These are phyloP conservation scores for Platycheirus albimanus DNA, from an alignment of 2,888 invertebrate species.

Conservation along the genomic window DNA sequence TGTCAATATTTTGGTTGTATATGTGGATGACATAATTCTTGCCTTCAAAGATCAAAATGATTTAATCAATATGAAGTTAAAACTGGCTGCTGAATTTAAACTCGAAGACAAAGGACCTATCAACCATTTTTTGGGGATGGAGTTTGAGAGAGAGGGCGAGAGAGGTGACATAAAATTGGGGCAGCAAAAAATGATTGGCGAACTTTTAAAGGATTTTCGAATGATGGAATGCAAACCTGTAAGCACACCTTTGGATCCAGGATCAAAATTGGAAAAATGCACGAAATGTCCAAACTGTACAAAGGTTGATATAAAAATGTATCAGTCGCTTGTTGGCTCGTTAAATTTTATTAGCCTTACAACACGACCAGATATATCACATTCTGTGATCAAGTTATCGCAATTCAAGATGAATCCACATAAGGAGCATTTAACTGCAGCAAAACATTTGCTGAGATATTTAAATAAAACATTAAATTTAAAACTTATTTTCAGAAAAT, in stretches of 20 bases:
- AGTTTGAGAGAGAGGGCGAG: background rate
- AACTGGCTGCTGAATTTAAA: constrained; percentile 14
- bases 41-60: constrained; percentile 7
- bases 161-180: constrained; percentile 7
- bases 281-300: background rate
- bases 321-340: constrained; percentile 8
- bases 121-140: background rate
- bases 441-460: constrained; percentile 32
- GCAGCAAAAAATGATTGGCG: background rate
- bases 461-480: background rate
- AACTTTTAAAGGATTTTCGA: background rate
- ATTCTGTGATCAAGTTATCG: constrained; percentile 11
- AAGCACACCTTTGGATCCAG: background rate
- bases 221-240: background rate
- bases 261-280: background rate
- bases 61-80: constrained; percentile 5
- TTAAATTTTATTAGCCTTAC: constrained; percentile 6
- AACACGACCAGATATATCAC: constrained; percentile 14
- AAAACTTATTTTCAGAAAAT: constrained; percentile 24
- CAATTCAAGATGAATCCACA: constrained; percentile 24
- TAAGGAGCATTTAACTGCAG: constrained; percentile 20
- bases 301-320: background rate
- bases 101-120: constrained; percentile 7
- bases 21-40: constrained; percentile 15
- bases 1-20: background rate